Percentiles rank a stretch among this genome's conserved stretches.
Evolutionary conservation across 2,888 invertebrate species (phyloP).

Genomic region (Acleris laterana): DNA sequence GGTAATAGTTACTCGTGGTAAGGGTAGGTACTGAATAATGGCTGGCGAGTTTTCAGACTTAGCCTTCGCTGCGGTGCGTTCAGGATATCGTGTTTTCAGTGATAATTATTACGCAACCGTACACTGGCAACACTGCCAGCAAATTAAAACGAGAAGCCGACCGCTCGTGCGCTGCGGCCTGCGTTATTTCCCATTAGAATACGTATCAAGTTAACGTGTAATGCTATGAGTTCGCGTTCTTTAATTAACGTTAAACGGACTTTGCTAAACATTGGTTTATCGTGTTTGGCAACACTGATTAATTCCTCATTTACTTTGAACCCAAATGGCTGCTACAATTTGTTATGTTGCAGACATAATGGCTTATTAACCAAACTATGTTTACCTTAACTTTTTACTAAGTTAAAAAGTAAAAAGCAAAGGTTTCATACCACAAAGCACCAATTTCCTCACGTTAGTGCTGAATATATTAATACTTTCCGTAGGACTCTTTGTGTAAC

Average conservation of each 20-base stretch:
- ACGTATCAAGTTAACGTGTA: constrained; percentile 32
- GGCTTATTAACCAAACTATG: no score
- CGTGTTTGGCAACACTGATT: constrained; percentile 3
- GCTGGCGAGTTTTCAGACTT: constrained; percentile 46
- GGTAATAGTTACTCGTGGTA: no score
- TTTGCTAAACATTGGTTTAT: not conserved
- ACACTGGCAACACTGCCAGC: constrained; percentile 55
- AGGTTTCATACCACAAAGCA: constrained; percentile 1
- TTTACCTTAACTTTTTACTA: no score
- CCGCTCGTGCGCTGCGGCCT: constrained; percentile 34
- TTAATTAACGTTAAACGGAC: constrained; percentile 27
- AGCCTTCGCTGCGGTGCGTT: constrained; percentile 41
- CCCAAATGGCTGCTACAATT: no score
- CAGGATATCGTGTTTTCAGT: constrained; percentile 60
- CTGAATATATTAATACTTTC: constrained; percentile 40
- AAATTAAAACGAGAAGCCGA: constrained; percentile 55
- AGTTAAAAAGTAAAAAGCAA: no score
- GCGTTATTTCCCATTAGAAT: constrained; percentile 32
- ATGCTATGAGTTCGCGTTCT: constrained; percentile 31
- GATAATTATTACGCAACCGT: constrained; percentile 67
- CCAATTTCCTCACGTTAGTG: constrained; percentile 37
- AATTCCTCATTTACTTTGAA: not conserved
- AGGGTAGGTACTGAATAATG: constrained; percentile 59
- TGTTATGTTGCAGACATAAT: no score
- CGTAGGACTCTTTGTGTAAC: constrained; percentile 58